Conservation (phyloP, 2,888 invertebrate genomes). For the Amblyjoppa proteus region DNA sequence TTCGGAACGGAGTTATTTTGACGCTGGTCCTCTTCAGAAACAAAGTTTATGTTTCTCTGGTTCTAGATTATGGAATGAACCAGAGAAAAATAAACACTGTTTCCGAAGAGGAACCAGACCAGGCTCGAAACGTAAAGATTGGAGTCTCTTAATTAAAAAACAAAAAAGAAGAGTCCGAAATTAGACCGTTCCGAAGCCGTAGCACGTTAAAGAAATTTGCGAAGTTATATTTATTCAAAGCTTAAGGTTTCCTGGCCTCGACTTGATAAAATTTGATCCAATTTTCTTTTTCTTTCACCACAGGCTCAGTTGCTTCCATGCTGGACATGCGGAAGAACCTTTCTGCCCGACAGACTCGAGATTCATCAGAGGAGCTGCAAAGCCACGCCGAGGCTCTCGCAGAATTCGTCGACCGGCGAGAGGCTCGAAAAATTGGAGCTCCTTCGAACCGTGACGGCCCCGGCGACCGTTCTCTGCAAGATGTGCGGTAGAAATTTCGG, state of each 20-base stretch:
- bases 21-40: no score
- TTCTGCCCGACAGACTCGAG: slow-evolving; percentile 88
- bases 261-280: not conserved
- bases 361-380: slow-evolving; percentile 87
- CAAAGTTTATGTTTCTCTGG: no score
- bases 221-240: not conserved
- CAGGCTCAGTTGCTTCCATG: slow-evolving; percentile 87
- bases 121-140: no score
- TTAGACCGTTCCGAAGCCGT: no score
- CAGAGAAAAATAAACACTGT: no score
- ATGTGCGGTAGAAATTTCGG: slow-evolving; percentile 90
- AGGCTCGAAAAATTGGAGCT: slow-evolving; percentile 41
- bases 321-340: slow-evolving; percentile 89
- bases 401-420: slow-evolving; percentile 37
- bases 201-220: not conserved
- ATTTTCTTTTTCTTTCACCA: slow-evolving; percentile 48
- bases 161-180: no score
- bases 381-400: slow-evolving; percentile 67
- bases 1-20: no score
- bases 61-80: no score
- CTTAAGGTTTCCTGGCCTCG: not conserved
- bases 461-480: slow-evolving; percentile 86
- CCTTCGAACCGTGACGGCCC: slow-evolving; percentile 42
- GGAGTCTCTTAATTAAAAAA: no score
- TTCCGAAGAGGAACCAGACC: no score